Evolutionary conservation across 1,140 invertebrate genomes (phyloP).

Genomic region (Coptotermes formosanus): DNA sequence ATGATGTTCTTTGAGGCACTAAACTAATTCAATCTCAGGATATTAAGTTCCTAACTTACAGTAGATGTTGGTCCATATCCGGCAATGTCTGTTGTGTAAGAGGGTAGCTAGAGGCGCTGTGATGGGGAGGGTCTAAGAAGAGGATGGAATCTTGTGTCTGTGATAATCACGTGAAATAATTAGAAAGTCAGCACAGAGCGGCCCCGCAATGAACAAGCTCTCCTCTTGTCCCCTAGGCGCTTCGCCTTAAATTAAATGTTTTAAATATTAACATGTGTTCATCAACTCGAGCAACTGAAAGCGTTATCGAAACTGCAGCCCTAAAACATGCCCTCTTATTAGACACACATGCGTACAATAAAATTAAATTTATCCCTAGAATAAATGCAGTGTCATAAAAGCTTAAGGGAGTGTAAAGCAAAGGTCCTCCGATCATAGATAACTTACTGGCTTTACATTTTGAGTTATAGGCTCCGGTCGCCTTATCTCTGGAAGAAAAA

Average conservation of each 20-base stretch:
- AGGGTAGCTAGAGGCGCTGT: neutral
- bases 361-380: no score
- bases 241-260: constrained; percentile 7
- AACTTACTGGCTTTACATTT: no score
- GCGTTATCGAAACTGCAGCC: neutral
- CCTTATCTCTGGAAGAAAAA: no score
- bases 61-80: neutral
- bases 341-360: neutral
- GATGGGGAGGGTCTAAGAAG: neutral
- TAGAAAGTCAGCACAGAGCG: neutral
- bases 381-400: no score
- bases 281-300: neutral
- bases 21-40: neutral
- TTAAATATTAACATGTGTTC: constrained; percentile 14
- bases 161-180: constrained; percentile 17
- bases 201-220: neutral
- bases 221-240: neutral
- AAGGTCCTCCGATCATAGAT: no score
- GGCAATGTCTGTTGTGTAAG: neutral
- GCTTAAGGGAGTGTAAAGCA: no score
- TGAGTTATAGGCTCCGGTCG: no score
- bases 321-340: neutral
- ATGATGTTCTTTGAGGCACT: neutral
- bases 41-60: neutral
- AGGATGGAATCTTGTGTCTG: neutral